Evolutionary conservation across 2,113 vertebrate genomes (phyloP).

Genomic region (Anser cygnoides): DNA sequence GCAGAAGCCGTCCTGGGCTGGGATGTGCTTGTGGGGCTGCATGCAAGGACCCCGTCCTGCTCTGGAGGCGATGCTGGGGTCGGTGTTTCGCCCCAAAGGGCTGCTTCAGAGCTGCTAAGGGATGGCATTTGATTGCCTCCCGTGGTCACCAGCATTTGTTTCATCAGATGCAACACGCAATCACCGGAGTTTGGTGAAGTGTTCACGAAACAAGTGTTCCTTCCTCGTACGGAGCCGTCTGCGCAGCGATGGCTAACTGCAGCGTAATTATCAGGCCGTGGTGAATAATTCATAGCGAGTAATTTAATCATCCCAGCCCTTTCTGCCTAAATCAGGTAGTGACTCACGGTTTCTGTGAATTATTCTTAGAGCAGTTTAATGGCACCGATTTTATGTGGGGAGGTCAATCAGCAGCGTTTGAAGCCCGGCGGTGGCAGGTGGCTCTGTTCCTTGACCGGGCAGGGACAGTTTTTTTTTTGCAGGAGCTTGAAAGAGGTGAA

Average conservation of each 20-base stretch:
- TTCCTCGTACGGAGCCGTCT: not conserved
- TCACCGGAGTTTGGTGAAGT: not conserved
- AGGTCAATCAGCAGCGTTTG: slow-evolving; percentile 51
- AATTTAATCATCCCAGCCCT: slow-evolving; percentile 41
- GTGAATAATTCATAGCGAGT: slow-evolving; percentile 62
- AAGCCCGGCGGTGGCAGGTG: not conserved
- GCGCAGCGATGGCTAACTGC: not conserved
- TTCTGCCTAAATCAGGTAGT: slow-evolving; percentile 44
- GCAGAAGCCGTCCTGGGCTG: not conserved
- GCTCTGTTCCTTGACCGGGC: slow-evolving; percentile 32
- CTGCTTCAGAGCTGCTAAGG: not conserved
- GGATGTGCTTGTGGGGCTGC: not conserved
- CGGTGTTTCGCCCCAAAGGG: not conserved
- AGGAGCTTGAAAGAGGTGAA: slow-evolving; percentile 25
- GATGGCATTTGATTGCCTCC: not conserved
- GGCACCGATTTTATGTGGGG: not conserved
- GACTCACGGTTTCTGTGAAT: slow-evolving; percentile 55
- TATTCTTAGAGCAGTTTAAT: slow-evolving; percentile 43
- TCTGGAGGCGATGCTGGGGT: not conserved
- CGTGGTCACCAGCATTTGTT: not conserved
- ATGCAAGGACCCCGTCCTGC: not conserved
- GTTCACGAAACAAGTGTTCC: not conserved
- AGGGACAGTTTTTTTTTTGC: slow-evolving; percentile 13
- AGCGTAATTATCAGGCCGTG: slow-evolving; percentile 25
- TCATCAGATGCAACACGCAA: not conserved